Evolutionary conservation across 1,140 invertebrate genomes (phyloP).

Genomic region (Protaetia brevitarsis): DNA sequence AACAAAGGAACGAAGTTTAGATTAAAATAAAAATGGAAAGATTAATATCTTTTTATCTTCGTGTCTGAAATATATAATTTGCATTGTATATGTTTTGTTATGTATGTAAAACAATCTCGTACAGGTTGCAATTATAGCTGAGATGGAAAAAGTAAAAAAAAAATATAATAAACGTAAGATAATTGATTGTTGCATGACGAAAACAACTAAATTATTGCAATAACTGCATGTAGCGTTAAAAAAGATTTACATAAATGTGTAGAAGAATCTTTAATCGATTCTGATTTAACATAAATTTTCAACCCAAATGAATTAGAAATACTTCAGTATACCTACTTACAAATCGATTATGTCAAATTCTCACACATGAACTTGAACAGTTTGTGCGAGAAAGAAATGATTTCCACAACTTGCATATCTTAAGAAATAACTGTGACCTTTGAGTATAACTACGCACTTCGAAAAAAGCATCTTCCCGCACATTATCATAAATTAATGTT

Average conservation of each 20-base stretch:
- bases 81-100: background rate
- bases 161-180: no score
- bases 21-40: slow-evolving; percentile 14
- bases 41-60: slow-evolving; percentile 2
- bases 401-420: background rate
- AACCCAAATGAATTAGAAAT: no score
- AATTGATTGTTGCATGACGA: background rate
- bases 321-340: no score
- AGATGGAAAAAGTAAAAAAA: no score
- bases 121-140: background rate
- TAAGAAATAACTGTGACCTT: slow-evolving; percentile 1
- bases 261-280: no score
- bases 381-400: background rate
- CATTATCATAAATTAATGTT: background rate
- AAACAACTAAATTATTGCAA: background rate
- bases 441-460: background rate
- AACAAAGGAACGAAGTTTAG: slow-evolving; percentile 9
- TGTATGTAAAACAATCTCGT: background rate
- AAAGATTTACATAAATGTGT: no score
- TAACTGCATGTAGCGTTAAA: no score
- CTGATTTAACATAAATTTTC: no score
- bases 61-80: background rate
- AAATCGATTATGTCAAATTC: no score
- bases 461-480: background rate
- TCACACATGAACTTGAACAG: background rate